Conservation (phyloP, 2,797 vertebrate species). For the Cyclura pinguis region DNA sequence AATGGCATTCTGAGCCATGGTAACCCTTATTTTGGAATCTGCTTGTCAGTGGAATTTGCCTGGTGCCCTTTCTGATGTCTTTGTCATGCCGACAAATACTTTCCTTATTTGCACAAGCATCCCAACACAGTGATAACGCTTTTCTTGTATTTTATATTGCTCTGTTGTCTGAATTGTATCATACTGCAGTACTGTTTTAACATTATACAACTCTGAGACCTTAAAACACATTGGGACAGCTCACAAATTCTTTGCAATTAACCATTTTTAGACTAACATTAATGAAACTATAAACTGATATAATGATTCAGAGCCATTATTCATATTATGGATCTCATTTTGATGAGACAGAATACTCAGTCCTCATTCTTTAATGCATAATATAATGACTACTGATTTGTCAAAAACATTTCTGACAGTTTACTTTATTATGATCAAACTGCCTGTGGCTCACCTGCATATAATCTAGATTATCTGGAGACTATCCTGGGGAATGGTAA, state of each 20-base stretch:
- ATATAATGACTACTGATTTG: background rate
- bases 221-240: background rate
- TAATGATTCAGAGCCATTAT: background rate
- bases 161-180: background rate
- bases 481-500: background rate
- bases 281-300: background rate
- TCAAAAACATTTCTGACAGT: background rate
- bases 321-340: background rate
- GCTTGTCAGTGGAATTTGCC: background rate
- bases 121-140: background rate
- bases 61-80: background rate
- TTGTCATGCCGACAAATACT: background rate
- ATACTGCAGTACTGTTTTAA: background rate
- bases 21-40: background rate
- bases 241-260: background rate
- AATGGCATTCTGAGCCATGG: background rate
- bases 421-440: background rate
- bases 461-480: conserved; percentile 1
- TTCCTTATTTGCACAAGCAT: background rate
- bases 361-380: background rate
- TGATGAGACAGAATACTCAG: background rate
- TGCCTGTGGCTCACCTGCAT: background rate
- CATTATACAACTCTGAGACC: background rate
- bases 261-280: background rate
- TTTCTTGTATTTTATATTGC: background rate